phyloP scores from a whole-genome alignment of 2,113 vertebrate species.

The Mesocricetus auratus region DNA sequence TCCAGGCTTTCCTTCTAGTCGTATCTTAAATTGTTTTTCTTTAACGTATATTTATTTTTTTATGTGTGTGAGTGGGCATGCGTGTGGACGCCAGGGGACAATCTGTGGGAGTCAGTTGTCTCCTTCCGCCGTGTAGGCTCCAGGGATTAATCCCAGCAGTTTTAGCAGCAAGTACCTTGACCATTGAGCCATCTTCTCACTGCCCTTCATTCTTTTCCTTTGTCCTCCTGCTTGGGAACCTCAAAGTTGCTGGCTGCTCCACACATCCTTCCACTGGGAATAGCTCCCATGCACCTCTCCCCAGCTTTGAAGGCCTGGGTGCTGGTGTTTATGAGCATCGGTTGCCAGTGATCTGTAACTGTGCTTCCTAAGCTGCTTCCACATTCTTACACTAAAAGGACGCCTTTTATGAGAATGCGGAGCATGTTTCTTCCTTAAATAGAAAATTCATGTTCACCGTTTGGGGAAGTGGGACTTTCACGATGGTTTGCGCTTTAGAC shows the following conservation, averaged over 20 bases:
- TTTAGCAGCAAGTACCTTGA: background rate
- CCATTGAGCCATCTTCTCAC: background rate
- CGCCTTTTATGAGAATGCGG: background rate
- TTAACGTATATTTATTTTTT: background rate
- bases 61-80: too few relatives aligned
- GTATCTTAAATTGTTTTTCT: background rate
- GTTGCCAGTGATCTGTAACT: background rate
- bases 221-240: background rate
- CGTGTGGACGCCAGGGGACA: background rate
- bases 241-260: background rate
- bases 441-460: constrained; percentile 8
- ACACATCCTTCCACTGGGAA: background rate
- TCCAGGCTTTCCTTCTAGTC: background rate
- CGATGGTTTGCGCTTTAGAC: background rate
- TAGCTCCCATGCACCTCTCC: background rate
- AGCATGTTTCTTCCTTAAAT: background rate
- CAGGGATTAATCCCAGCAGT: background rate
- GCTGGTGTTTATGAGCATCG: background rate
- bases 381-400: background rate
- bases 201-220: background rate
- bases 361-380: background rate
- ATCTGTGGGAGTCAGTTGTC: background rate
- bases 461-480: constrained; percentile 47
- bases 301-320: background rate
- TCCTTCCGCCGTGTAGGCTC: background rate